Base-by-base conservation (phyloP, 1,140 invertebrate species). In the Onthophagus taurus region DNA sequence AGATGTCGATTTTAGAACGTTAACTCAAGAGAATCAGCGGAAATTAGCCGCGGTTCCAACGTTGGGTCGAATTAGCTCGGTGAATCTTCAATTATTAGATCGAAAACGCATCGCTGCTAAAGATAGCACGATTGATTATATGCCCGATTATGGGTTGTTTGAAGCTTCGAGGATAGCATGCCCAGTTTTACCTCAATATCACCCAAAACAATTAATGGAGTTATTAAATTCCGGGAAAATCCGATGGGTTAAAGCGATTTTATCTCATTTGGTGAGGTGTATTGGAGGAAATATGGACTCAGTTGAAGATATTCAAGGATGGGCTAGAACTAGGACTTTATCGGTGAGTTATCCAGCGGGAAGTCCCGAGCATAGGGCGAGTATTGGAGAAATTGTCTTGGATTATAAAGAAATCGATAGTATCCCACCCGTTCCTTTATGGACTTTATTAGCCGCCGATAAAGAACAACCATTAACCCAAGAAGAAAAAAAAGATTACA, bases 161-260 rank as follows among this genome's bases (percentile, higher is more conserved):
- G 93, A 97, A 64, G 93, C 94, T 0, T 89, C 90, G n/a, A 75
- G 91, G 36, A 88, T 97, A 52, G 91, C 91, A 0, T 93, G 89
- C 60, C 95, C 95, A 0, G 92, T 98, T n/a, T 66, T 99, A 46
- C 96, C 97, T 0, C 97, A 99, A 58, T 99, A 99, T 68, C 97
- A 99, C 74, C 96, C 96, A 0, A 96, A 97, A 61, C 94, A 97
- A 59, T 67, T 99, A 2, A 97, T 97, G 85, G 96, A 99, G 63
- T 68, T 99, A n/a, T 70, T 99, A 0, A 97, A 97, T 67, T 97
- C 93, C 44, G 97, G 97, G 0, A 97, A 97, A 71, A 95, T 96
- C 23, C 72, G 89, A 54, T 90, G 93, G 78, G 96, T 99, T 0
- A 97, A 97, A 66, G 94, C 95, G 0, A 99, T 99, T 46, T 70